These are phyloP conservation scores for Bombus fervidus DNA, from an alignment of 1,140 invertebrate genomes.

Conservation along the genomic window DNA sequence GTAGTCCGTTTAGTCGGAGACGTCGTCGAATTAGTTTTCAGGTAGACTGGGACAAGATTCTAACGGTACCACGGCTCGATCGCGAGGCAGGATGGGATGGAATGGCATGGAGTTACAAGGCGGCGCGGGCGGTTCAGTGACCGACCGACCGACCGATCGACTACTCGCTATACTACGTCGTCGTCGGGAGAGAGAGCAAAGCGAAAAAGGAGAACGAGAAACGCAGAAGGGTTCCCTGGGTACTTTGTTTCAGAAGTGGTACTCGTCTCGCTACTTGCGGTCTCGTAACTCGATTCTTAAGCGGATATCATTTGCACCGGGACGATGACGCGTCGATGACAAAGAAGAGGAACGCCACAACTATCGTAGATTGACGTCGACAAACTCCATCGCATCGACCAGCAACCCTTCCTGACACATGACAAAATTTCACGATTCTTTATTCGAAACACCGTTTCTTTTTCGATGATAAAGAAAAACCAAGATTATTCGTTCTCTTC, in stretches of 20 bases:
- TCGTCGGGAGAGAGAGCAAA: slow-evolving; percentile 33
- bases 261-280: slow-evolving; percentile 52
- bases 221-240: slow-evolving; percentile 7
- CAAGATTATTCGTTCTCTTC: background rate
- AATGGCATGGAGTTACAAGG: slow-evolving; percentile 60
- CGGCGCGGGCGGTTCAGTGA: slow-evolving; percentile 70
- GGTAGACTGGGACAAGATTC: slow-evolving; percentile 66
- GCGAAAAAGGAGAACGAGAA: slow-evolving; percentile 14
- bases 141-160: slow-evolving; percentile 72
- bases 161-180: slow-evolving; percentile 36
- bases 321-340: slow-evolving; percentile 33
- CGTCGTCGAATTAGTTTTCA: slow-evolving; percentile 59
- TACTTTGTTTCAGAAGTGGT: slow-evolving; percentile 53
- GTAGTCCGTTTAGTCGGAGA: background rate
- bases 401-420: too few species aligned
- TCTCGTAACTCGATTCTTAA: slow-evolving; percentile 62
- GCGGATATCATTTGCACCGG: slow-evolving; percentile 54
- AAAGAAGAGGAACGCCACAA: slow-evolving; percentile 34
- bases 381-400: background rate
- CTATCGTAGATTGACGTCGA: slow-evolving; percentile 35
- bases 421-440: background rate
- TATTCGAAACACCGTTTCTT: background rate
- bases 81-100: slow-evolving; percentile 57
- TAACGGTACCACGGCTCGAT: slow-evolving; percentile 67
- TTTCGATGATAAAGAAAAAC: background rate